Conservation (phyloP, 2,888 invertebrate genomes). For the Erpobdella octoculata region DNA sequence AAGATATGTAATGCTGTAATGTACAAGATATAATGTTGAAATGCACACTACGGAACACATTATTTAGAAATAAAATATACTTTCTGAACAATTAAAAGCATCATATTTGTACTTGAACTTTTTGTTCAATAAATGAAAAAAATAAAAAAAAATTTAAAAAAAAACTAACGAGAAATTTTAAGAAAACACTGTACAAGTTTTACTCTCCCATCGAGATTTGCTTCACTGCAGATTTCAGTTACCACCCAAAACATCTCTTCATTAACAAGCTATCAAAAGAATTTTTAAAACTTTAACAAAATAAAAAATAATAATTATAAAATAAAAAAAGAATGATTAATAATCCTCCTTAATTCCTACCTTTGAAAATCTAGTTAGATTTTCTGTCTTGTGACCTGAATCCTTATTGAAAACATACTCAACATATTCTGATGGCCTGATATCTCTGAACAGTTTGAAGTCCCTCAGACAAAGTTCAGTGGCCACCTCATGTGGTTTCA, state of each 20-base stretch:
- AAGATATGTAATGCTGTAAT: no score
- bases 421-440: slow-evolving; percentile 93
- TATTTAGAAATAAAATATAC: no score
- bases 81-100: no score
- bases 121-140: no score
- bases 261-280: slow-evolving; percentile 67
- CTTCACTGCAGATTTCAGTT: slow-evolving; percentile 88
- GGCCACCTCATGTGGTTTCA: slow-evolving; percentile 90
- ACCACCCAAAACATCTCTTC: slow-evolving; percentile 99
- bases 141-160: neutral
- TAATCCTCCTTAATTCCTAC: no score
- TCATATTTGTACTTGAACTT: neutral
- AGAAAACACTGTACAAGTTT: slow-evolving; percentile 98
- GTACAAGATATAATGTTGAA: no score
- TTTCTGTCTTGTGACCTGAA: neutral
- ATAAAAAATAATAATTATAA: no score
- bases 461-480: slow-evolving; percentile 91
- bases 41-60: no score
- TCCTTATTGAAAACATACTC: slow-evolving; percentile 53
- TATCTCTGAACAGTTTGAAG: slow-evolving; percentile 73
- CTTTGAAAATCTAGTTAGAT: neutral
- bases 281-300: no score
- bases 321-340: no score
- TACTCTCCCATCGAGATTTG: slow-evolving; percentile 76
- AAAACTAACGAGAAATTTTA: slow-evolving; percentile 68